phyloP scores from a whole-genome alignment of 35 echinoderm and acorn worm species.

The Eucidaris tribuloides region DNA sequence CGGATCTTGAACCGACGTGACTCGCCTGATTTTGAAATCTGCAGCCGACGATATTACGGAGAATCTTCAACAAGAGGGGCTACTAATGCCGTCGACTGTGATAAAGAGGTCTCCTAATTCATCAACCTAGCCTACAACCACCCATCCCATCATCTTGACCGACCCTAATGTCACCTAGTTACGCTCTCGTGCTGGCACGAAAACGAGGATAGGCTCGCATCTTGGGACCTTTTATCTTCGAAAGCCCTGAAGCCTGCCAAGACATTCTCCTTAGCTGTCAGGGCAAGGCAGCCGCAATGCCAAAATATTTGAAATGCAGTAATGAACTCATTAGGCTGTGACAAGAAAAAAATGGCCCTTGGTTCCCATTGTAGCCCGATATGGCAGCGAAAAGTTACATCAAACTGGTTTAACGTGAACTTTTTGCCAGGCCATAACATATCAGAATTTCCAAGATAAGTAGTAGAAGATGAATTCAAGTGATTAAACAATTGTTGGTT shows the following conservation, averaged over 20 bases:
- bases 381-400: background rate
- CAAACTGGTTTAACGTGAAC: background rate
- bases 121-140: too few species aligned
- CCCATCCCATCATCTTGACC: too few species aligned
- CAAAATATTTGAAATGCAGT: slow-evolving; percentile 42
- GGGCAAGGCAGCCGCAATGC: slow-evolving; percentile 57
- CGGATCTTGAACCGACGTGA: slow-evolving; percentile 48
- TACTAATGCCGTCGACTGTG: slow-evolving; percentile 51
- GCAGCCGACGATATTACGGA: slow-evolving; percentile 52
- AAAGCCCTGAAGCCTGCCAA: slow-evolving; percentile 54
- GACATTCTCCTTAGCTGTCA: slow-evolving; percentile 49
- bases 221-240: slow-evolving; percentile 56
- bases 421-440: background rate
- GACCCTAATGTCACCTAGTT: too few species aligned
- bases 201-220: slow-evolving; percentile 68
- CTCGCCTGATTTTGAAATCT: slow-evolving; percentile 59
- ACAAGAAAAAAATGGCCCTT: background rate
- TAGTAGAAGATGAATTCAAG: background rate
- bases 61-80: slow-evolving; percentile 37
- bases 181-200: slow-evolving; percentile 45
- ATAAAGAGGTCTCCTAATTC: too few species aligned
- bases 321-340: background rate
- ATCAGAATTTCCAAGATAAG: background rate
- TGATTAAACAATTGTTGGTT: too few species aligned
- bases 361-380: background rate